phyloP scores from a whole-genome alignment of 2,113 vertebrate genomes.

The Gymnogyps californianus region DNA sequence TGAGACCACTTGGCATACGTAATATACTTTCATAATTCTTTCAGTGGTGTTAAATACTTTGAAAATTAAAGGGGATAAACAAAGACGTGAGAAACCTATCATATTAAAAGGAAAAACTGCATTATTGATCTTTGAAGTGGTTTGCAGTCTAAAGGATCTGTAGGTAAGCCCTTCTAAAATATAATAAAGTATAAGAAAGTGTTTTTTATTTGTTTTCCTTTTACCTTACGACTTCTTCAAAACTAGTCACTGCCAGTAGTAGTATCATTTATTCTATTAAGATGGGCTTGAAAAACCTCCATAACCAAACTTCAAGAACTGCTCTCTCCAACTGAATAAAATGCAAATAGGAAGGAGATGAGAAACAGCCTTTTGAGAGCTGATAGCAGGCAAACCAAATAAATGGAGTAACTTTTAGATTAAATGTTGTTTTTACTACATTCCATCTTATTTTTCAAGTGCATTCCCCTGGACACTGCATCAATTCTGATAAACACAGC shows the following conservation, averaged over 20 bases:
- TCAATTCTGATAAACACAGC: not conserved
- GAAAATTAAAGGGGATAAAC: not conserved
- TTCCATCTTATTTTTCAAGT: not conserved
- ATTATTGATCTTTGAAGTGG: not conserved
- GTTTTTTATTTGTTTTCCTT: not conserved
- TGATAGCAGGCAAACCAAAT: not conserved
- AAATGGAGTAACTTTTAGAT: not conserved
- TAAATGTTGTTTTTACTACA: not conserved
- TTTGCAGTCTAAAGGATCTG: not conserved
- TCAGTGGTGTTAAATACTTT: not conserved
- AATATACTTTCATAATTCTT: not conserved
- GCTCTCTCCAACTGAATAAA: not conserved
- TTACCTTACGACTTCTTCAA: not conserved
- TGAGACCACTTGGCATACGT: not conserved
- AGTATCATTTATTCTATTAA: not conserved
- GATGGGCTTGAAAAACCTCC: not conserved
- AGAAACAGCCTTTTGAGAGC: not conserved
- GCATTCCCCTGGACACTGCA: not conserved
- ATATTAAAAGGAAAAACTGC: not conserved
- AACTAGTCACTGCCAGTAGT: not conserved
- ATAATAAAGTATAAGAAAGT: not conserved
- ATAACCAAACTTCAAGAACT: not conserved
- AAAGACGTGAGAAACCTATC: not conserved
- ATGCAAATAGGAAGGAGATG: conserved; percentile 3
- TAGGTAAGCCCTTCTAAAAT: not conserved